A percentile compares a stretch with the other conserved stretches of the same genome.
phyloP scores from a whole-genome alignment of 2,888 invertebrate genomes.

The Lymantria monacha region DNA sequence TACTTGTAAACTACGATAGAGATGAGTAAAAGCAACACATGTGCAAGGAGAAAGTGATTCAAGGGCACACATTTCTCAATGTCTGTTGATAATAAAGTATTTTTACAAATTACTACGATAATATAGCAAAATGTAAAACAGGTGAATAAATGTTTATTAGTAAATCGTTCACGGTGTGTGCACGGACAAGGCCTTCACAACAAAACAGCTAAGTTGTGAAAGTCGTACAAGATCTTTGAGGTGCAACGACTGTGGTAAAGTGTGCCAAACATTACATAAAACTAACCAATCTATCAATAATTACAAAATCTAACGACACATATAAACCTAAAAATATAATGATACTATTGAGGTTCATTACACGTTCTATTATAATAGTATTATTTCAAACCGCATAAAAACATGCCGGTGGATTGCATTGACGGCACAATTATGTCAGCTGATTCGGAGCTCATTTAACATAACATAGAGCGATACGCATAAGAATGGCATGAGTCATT shows the following conservation, averaged over 20 bases:
- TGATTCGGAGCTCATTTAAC: not conserved
- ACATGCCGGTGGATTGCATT: not conserved
- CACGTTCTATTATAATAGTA: not conserved
- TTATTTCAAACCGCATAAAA: not conserved
- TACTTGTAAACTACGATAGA: not conserved
- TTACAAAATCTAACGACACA: slow-evolving; percentile 22
- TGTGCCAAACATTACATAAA: slow-evolving; percentile 50
- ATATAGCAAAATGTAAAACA: slow-evolving; percentile 15
- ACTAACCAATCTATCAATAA: slow-evolving; percentile 19
- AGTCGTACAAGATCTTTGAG: slow-evolving; percentile 45
- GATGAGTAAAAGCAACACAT: slow-evolving; percentile 42
- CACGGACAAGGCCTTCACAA: slow-evolving; percentile 48
- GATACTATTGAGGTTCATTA: not conserved
- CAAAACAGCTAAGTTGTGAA: slow-evolving; percentile 46
- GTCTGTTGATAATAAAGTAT: slow-evolving; percentile 6
- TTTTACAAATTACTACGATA: not conserved
- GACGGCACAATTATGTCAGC: not conserved
- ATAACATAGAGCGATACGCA: not conserved
- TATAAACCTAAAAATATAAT: slow-evolving; percentile 9
- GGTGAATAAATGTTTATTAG: slow-evolving; percentile 32
- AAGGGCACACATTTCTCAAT: slow-evolving; percentile 44
- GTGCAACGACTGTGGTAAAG: slow-evolving; percentile 45
- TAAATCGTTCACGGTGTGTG: slow-evolving; percentile 37
- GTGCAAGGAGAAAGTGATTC: slow-evolving; percentile 47
- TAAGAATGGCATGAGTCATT: not conserved